Evolutionary conservation across 2,113 vertebrate species (phyloP), one percentile per base, ranked within the genome.

Genomic region (Dascyllus trimaculatus): DNA sequence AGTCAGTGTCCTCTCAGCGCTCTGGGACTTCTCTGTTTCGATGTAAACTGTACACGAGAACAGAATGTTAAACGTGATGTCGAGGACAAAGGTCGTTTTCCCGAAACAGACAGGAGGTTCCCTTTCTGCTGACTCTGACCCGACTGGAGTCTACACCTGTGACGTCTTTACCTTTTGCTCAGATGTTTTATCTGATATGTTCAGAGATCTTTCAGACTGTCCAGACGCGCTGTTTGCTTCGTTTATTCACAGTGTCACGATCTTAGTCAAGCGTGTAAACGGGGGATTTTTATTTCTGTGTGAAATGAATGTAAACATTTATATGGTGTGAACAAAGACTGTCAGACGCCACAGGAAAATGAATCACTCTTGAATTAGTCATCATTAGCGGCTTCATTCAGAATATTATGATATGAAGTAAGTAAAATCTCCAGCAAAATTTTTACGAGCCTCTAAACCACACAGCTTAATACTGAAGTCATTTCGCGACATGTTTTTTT

Each of bases 1-100:
- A 25, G 25, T 70, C 61, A 0, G 43, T 19, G 52, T 61, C 49
- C 29, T 18, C 35, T 46, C 65, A 0, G 22, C 4, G 59, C 48
- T 66, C 75, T 18, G 61, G 25, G 40, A 71, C 69, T 66, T 70
- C 75, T 82, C 54, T 59, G 25, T 78, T 78, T 85, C 38, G 21
- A 9, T 74, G 45, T 56, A 6, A 69, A 15, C 46, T 17, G 17
- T 70, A n/a, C 73, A n/a, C 18, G 6, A 48, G 62, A 61, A 22
- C 21, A 15, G 24, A 4, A 8, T 17, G 52, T 45, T 22, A 26
- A 67, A 66, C n/a, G 25, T 38, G 35, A 82, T 38, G 64, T 66
- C 1, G 3, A 82, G 75, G 56, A 56, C 60, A 17, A 3, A 52
- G 54, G 45, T 82, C 11, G 18, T 11, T 11, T 49, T 56, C 52